phyloP scores from a whole-genome alignment of 2,888 invertebrate species.

The Frankliniella fusca region DNA sequence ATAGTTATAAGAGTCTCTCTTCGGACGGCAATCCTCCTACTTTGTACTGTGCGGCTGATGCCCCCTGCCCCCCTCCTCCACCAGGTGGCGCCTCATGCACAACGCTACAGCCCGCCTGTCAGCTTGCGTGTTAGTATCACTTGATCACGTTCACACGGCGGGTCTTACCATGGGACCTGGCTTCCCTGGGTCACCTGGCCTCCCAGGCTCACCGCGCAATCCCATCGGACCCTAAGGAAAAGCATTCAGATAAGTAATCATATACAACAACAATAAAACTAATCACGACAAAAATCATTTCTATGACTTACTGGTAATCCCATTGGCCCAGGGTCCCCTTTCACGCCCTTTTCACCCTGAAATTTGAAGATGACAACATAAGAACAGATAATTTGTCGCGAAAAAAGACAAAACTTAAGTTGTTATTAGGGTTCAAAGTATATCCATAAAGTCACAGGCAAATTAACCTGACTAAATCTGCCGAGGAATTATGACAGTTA shows the following conservation, averaged over 20 bases:
- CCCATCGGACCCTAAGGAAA: conserved; percentile 72
- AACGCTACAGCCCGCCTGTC: conserved; percentile 34
- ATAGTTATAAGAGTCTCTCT: background rate
- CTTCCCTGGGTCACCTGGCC: conserved; percentile 68
- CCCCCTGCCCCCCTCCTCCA: background rate
- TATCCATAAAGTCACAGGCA: conserved; percentile 26
- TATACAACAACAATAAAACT: conserved; percentile 24
- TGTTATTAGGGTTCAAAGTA: too few relatives aligned
- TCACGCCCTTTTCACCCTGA: conserved; percentile 75
- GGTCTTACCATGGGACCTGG: conserved; percentile 73
- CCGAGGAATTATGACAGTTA: too few relatives aligned
- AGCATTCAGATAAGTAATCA: conserved; percentile 33
- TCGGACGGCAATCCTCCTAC: conserved; percentile 13
- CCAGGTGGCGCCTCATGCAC: conserved; percentile 22
- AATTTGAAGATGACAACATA: conserved; percentile 41
- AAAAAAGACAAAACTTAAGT: too few relatives aligned
- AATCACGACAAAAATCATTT: background rate
- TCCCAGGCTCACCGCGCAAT: conserved; percentile 69
- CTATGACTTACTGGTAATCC: conserved; percentile 81
- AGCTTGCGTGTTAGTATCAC: conserved; percentile 36
- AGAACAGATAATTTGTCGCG: background rate
- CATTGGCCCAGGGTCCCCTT: conserved; percentile 89
- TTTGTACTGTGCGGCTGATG: background rate
- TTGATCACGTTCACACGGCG: conserved; percentile 29
- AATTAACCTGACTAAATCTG: background rate